Base-by-base conservation (phyloP, 2,888 invertebrate genomes). In the Xanthostigma xanthostigma region DNA sequence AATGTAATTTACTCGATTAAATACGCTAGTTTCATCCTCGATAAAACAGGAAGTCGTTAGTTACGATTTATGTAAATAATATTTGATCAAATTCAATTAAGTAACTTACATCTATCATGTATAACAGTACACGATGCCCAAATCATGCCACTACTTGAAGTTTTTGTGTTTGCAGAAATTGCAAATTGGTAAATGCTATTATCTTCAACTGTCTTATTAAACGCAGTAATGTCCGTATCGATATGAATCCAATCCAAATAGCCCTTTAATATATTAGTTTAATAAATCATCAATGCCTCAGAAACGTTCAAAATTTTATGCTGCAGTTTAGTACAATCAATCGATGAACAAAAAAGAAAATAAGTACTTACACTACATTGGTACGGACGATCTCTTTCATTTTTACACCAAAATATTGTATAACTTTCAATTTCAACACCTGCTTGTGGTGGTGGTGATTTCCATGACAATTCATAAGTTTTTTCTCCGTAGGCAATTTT, bases 111-210 rank as follows among this genome's bases (percentile, higher is more conserved):
- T 60, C 64, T 64, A 49, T 68, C 66, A 44, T 67, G 66, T 33
- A 69, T 73, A 54, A 78, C 75, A 54, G 80, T 83, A 53, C 91
- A 91, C 36, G 76, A 75, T 9, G 87, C 82, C 90, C 90, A 90
- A 10, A 80, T 74, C 82, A 91, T 86, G 1, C 90, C 90, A 61
- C 88, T 88, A 54, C 86, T 88, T 51, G 72, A 73, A 4, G 64
- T 64, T 0, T 69, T 65, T 40, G 76, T 78, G 59, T 90, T 88
- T 1, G 85, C 85, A 6, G 90, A 79, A 51, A 91, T 84, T 2
- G 89, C 90, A 70, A 90, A 87, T 59, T 77, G 86, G 61, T 77
- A 83, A 36, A 76, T 74, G 50, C 67, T 68, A 46, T 77, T 73
- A 53, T 69, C 69, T 53, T 75, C 73, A 14, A 82, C 71, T 27